These are phyloP conservation scores for Dorcus hopei DNA, from an alignment of 2,888 invertebrate genomes.

Conservation along the genomic window DNA sequence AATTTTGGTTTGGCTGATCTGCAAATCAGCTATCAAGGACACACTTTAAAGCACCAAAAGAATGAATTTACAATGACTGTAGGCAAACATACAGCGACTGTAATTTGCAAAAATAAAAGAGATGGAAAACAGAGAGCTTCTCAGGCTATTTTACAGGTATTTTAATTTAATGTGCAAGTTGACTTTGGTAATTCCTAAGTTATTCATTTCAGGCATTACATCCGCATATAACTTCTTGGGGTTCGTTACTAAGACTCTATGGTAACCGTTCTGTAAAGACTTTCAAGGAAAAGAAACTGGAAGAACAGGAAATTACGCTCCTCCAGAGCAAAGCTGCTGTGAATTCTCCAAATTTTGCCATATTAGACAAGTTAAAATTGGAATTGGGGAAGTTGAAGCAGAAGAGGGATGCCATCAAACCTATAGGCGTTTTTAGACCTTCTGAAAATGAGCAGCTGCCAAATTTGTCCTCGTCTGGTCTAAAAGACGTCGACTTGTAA, in stretches of 20 bases:
- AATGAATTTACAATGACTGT: constrained; percentile 94
- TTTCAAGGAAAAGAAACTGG: constrained; percentile 87
- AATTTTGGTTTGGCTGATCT: constrained; percentile 91
- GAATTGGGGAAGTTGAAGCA: constrained; percentile 79
- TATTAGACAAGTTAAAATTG: constrained; percentile 75
- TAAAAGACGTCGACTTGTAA: constrained; percentile 75
- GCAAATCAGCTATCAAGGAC: constrained; percentile 76
- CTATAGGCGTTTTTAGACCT: constrained; percentile 61
- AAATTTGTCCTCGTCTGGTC: constrained; percentile 69
- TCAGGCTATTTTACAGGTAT: constrained; percentile 84
- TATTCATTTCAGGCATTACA: constrained; percentile 56
- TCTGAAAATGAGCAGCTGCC: constrained; percentile 62
- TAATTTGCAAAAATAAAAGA: constrained; percentile 92
- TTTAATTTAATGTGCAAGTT: background rate
- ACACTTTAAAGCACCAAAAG: constrained; percentile 83
- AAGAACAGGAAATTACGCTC: constrained; percentile 89
- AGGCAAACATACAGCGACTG: constrained; percentile 86
- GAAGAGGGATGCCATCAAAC: constrained; percentile 52
- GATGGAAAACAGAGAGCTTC: constrained; percentile 96
- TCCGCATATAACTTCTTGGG: constrained; percentile 93
- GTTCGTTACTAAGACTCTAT: constrained; percentile 87
- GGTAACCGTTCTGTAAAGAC: constrained; percentile 88
- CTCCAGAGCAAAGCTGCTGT: constrained; percentile 84
- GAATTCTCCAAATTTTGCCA: constrained; percentile 89
- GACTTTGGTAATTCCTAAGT: background rate